Evolutionary conservation across 2,113 vertebrate genomes (phyloP).

Genomic region (Capreolus pygargus): DNA sequence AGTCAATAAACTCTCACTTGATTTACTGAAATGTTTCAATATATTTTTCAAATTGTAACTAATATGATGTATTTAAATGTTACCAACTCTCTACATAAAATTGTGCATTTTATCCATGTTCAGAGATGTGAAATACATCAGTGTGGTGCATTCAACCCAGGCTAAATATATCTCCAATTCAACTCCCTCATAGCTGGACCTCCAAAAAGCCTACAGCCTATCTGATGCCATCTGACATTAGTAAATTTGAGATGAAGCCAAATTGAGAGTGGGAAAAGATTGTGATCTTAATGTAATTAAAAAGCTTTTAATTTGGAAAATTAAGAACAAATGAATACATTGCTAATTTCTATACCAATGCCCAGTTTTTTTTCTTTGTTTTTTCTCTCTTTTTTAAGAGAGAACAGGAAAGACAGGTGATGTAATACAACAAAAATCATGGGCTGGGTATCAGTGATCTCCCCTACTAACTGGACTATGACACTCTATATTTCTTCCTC

Average conservation of each 20-base stretch:
- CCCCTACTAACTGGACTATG: neutral
- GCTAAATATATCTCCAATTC: neutral
- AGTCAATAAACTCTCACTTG: neutral
- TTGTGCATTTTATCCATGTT: neutral
- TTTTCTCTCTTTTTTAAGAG: neutral
- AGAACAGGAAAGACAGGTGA: neutral
- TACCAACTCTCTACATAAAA: neutral
- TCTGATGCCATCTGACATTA: neutral
- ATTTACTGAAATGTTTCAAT: neutral
- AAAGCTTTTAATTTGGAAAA: neutral
- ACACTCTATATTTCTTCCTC: neutral
- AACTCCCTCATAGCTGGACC: neutral
- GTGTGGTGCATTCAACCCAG: neutral
- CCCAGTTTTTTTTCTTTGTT: neutral
- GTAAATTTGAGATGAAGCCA: neutral
- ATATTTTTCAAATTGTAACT: neutral
- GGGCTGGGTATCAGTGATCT: neutral
- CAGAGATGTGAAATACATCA: neutral
- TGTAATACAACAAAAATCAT: neutral
- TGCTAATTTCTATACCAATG: neutral
- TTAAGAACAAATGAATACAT: neutral
- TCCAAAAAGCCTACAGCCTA: neutral
- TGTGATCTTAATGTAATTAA: neutral
- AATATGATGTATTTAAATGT: neutral
- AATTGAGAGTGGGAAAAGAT: neutral